Percentiles rank a stretch among this genome's conserved stretches.
Conservation (phyloP, 2,888 invertebrate species). For the Cenopis cana region DNA sequence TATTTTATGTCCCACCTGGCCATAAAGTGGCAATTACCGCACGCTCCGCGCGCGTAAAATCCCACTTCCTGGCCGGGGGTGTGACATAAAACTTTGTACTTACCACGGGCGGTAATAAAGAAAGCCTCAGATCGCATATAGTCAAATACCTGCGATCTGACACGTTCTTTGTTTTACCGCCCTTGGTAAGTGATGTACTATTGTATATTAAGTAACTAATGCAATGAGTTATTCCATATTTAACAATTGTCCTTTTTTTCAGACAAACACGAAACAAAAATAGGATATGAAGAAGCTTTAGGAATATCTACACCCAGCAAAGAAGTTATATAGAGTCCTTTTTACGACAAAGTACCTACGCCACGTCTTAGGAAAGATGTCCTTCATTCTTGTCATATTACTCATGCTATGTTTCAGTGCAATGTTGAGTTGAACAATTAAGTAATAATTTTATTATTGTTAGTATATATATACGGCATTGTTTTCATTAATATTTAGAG, state of each 20-base stretch:
- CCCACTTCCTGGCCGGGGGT: too few relatives aligned
- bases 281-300: constrained; percentile 95
- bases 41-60: too few relatives aligned
- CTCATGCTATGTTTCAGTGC: constrained; percentile 74
- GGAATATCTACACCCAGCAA: constrained; percentile 97
- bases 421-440: constrained; percentile 78
- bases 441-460: constrained; percentile 65
- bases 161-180: too few relatives aligned
- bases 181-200: too few relatives aligned
- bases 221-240: too few relatives aligned
- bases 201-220: too few relatives aligned
- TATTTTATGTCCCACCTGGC: too few relatives aligned
- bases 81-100: too few relatives aligned
- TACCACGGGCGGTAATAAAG: too few relatives aligned
- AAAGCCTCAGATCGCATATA: too few relatives aligned
- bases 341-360: constrained; percentile 21
- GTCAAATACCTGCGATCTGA: too few relatives aligned
- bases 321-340: constrained; percentile 87
- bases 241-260: constrained; percentile 49
- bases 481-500: constrained; percentile 68
- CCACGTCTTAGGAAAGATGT: constrained; percentile 50
- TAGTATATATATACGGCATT: constrained; percentile 63
- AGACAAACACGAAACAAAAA: constrained; percentile 85
- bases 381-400: constrained; percentile 62
- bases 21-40: too few relatives aligned